phyloP scores from a whole-genome alignment of 2,888 invertebrate genomes.

The Acrobasis consociella region DNA sequence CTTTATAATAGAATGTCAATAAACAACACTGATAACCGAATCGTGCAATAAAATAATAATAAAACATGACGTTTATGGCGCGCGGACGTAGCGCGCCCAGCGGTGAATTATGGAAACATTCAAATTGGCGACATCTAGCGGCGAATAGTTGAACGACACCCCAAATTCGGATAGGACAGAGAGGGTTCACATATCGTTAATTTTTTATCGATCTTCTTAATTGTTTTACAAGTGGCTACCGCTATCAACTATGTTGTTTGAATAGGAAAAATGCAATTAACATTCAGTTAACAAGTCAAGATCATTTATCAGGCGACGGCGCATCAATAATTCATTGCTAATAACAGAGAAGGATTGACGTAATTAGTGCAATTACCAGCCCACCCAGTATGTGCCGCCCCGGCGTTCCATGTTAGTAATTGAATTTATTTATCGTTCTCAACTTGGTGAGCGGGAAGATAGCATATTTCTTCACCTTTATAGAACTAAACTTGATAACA shows the following conservation, averaged over 20 bases:
- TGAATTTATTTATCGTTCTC: slow-evolving; percentile 71
- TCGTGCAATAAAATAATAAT: slow-evolving; percentile 64
- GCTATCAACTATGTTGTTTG: slow-evolving; percentile 8
- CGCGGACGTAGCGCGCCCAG: slow-evolving; percentile 47
- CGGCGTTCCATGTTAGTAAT: slow-evolving; percentile 51
- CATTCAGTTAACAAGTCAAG: slow-evolving; percentile 58
- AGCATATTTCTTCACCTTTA: slow-evolving; percentile 64
- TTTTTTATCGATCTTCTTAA: slow-evolving; percentile 17
- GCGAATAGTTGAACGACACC: slow-evolving; percentile 51
- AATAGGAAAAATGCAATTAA: slow-evolving; percentile 41
- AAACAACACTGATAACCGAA: slow-evolving; percentile 63
- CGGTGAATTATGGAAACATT: slow-evolving; percentile 40
- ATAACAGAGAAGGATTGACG: slow-evolving; percentile 72
- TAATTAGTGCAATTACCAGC: slow-evolving; percentile 78
- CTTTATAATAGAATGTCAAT: slow-evolving; percentile 72
- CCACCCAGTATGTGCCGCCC: slow-evolving; percentile 68
- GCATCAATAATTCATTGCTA: slow-evolving; percentile 78
- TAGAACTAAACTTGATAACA: slow-evolving; percentile 53
- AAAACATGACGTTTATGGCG: slow-evolving; percentile 54
- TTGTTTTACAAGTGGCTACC: slow-evolving; percentile 12
- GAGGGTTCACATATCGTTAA: slow-evolving; percentile 27
- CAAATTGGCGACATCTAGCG: slow-evolving; percentile 63
- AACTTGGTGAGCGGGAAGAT: slow-evolving; percentile 51
- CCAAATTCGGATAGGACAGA: slow-evolving; percentile 29
- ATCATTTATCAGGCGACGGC: slow-evolving; percentile 64